Evolutionary conservation across 2,113 vertebrate genomes (phyloP), one percentile per base, ranked within the genome.

Genomic region (Periophthalmodon schlosseri): DNA sequence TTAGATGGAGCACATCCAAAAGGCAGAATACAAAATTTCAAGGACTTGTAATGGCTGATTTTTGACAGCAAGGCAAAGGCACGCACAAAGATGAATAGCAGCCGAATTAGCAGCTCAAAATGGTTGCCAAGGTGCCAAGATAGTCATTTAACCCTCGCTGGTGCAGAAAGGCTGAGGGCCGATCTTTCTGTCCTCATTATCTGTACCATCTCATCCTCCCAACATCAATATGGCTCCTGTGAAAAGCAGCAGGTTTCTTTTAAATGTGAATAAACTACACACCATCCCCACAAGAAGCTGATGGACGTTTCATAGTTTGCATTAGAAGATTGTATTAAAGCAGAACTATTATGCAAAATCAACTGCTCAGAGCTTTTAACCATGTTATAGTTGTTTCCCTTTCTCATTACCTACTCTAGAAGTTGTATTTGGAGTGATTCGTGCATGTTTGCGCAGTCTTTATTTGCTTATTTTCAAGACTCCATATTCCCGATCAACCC

Each of bases 91-190:
- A 80, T 79, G 52, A 56, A 56, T 78, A 86, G 68, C 80, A 73
- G 78, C 57, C 67, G 73, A 61, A 68, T 72, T 82, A 77, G 77
- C 28, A 72, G 74, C 72, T 78, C 75, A 85, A 88, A 80, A 87
- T 87, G 86, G 91, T 91, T 91, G 86, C 89, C 89, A 90, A 84
- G 89, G 89, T 86, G 85, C 80, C 81, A 84, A 80, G 85, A 86
- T 84, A 85, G 86, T 88, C 82, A 86, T 89, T 91, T 90, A 89
- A 88, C 86, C 85, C 82, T 83, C 82, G 87, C 77, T 91, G 89
- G 88, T 83, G 80, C 84, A 80, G 82, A 84, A 76, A 78, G 69
- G 75, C 74, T 8, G 80, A 89, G 87, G 79, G 87, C 83, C 84
- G 86, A 83, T 86, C 86, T 91, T 87, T 88, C 84, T 80, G 80